Evolutionary conservation across 2,888 invertebrate species (phyloP), one percentile per base, ranked within the genome.

Genomic region (Harpagoxenus sublaevis): DNA sequence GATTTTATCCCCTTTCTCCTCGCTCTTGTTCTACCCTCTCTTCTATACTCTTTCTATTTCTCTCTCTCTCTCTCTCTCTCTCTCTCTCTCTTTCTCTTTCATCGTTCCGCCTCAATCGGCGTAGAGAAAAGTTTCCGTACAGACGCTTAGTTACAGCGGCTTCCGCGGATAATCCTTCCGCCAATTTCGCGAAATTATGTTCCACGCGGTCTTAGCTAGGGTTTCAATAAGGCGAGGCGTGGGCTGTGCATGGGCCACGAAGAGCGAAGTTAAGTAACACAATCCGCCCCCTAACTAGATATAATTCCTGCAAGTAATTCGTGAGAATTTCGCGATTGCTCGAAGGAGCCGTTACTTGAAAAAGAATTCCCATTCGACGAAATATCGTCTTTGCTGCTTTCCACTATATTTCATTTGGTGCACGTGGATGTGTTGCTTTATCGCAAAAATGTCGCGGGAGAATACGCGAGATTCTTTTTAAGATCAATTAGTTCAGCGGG

Each of bases 101-200:
- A 28, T 70, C 83, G 75, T 82, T 57, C 48, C 65, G 60, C 73
- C 73, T 73, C 84, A 70, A 81, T 74, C 65, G 84, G 83, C 66
- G 35, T 45, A 82, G 83, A 84, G 83, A 83, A 88, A 90, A 91
- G 75, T 90, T 89, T 84, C 70, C 78, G 65, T 70, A 71, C 85
- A 60, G 74, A 77, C 87, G 88, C 84, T 89, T 88, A 85, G 81
- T 84, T 84, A 84, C 89, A 73, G 75, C 78, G 79, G 83, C 87
- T 85, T 87, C 81, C 83, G 77, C 78, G 84, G 87, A 84, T 89
- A 87, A 89, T 89, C 85, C 84, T 57, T 71, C 60, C 77, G 83
- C 82, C 81, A 84, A 85, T 86, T 86, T 84, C 62, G 63, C 77
- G 83, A 84, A 86, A 90, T 90, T 86, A 89, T 86, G 86, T 89